These are phyloP conservation scores for Malurus melanocephalus DNA, from an alignment of 2,113 vertebrate species.

Conservation along the genomic window DNA sequence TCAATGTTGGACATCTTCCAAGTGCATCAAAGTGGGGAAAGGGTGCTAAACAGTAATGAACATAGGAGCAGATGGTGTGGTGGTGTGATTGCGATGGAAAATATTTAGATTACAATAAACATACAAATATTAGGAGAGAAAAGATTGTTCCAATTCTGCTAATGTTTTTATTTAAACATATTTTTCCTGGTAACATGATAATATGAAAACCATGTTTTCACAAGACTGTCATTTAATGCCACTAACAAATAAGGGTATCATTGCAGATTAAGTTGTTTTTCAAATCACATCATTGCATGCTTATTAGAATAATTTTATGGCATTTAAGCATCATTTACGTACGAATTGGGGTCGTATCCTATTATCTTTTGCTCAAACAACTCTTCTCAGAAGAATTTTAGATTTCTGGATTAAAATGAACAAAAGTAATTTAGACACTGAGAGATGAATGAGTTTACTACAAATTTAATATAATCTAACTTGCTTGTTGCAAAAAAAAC, in stretches of 20 bases:
- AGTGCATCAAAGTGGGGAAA: not conserved
- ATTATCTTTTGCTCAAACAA: not conserved
- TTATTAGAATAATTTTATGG: not conserved
- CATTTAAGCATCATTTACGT: not conserved
- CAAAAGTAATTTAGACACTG: not conserved
- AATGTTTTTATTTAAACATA: slow-evolving; percentile 8
- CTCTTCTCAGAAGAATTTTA: not conserved
- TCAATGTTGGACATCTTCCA: not conserved
- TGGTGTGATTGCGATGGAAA: not conserved
- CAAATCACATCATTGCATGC: not conserved
- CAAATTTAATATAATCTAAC: not conserved
- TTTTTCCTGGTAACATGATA: not conserved
- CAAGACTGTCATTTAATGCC: not conserved
- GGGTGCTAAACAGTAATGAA: slow-evolving; percentile 14
- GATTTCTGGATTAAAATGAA: not conserved
- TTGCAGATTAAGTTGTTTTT: not conserved
- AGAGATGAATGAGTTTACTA: not conserved
- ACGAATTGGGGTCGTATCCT: not conserved
- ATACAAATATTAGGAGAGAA: not conserved
- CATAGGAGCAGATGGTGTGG: not conserved
- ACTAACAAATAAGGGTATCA: not conserved
- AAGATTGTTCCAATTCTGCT: not conserved
- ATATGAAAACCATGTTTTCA: not conserved
- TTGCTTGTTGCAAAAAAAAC: fast-evolving
- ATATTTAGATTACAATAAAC: slow-evolving; percentile 2